Conservation (phyloP, 2,113 vertebrate genomes). For the Carettochelys insculpta region DNA sequence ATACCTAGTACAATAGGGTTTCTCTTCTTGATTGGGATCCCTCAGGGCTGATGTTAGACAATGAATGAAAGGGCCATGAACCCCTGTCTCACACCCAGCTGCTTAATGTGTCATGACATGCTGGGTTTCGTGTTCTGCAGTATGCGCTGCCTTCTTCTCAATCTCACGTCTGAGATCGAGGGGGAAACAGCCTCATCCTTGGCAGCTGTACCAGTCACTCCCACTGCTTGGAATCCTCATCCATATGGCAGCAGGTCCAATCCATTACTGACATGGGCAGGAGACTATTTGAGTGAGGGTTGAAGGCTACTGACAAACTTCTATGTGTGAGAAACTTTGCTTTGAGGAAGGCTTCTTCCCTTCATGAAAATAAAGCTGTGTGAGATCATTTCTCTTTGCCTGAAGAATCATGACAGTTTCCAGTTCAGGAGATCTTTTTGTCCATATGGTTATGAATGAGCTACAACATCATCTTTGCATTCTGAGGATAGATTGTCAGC, state of each 20-base stretch:
- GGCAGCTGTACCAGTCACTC: background rate
- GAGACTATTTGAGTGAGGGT: background rate
- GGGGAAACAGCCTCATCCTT: background rate
- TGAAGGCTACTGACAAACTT: background rate
- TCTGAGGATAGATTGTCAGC: conserved; percentile 1
- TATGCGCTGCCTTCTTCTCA: background rate
- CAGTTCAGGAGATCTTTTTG: background rate
- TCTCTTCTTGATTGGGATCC: background rate
- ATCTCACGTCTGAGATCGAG: background rate
- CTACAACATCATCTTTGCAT: background rate
- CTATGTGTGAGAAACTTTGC: accelerated
- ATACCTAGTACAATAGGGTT: background rate
- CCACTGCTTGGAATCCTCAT: background rate
- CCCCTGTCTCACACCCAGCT: background rate
- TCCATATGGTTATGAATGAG: background rate
- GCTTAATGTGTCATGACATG: no score
- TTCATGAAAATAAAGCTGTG: background rate
- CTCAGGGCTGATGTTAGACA: background rate
- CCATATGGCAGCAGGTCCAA: background rate
- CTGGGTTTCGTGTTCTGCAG: background rate
- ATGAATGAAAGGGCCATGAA: background rate
- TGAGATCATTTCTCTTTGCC: background rate
- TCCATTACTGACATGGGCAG: background rate
- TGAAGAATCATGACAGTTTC: background rate
- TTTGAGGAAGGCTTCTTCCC: background rate